Evolutionary conservation across 2,888 invertebrate genomes (phyloP).

Genomic region (Lasiommata megera): DNA sequence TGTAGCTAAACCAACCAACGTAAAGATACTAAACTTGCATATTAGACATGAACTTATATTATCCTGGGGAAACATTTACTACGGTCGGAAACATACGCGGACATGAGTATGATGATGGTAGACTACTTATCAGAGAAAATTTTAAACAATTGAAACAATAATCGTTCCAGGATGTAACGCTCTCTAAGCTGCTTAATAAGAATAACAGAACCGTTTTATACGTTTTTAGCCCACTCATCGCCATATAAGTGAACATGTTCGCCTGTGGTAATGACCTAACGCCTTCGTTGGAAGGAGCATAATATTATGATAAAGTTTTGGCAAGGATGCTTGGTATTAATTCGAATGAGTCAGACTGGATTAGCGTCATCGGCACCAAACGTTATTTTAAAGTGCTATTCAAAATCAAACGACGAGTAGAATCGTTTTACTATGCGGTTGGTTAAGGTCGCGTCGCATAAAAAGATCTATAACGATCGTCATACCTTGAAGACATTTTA

Average conservation of each 20-base stretch:
- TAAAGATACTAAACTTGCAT: too few relatives aligned
- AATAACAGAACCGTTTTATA: constrained; percentile 23
- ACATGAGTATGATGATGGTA: neutral
- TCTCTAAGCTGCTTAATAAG: constrained; percentile 9
- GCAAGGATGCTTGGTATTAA: constrained; percentile 24
- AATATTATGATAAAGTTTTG: constrained; percentile 26
- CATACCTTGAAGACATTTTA: too few relatives aligned
- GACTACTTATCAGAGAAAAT: neutral
- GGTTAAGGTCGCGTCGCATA: too few relatives aligned
- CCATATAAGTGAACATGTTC: constrained; percentile 55
- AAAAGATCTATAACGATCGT: too few relatives aligned
- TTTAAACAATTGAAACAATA: neutral
- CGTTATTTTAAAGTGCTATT: neutral
- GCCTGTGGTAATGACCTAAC: constrained; percentile 55
- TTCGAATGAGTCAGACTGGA: constrained; percentile 20
- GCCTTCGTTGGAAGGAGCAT: constrained; percentile 48
- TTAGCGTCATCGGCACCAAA: constrained; percentile 1
- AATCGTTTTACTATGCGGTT: too few relatives aligned
- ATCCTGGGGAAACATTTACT: too few relatives aligned
- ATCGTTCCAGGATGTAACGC: constrained; percentile 1
- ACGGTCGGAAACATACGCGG: too few relatives aligned
- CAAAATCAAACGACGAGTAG: neutral
- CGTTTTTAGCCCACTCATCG: constrained; percentile 49
- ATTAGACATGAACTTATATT: too few relatives aligned
- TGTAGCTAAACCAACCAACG: too few relatives aligned